Evolutionary conservation across 1,140 invertebrate genomes (phyloP).

Genomic region (Aethina tumida): DNA sequence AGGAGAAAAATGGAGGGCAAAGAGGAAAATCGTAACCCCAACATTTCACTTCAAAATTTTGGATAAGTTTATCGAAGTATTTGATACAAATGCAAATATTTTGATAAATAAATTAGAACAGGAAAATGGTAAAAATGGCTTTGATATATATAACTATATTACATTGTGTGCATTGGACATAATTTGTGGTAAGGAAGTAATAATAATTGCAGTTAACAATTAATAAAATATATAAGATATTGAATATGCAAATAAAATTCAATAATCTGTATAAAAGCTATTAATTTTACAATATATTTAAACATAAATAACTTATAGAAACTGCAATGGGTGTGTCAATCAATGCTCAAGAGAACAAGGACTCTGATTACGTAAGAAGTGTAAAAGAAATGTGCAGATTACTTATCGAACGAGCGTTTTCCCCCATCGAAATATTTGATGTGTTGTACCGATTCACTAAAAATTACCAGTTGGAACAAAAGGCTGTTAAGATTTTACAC

Average conservation of each 20-base stretch:
- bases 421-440: conserved; percentile 28
- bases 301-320: conserved; percentile 37
- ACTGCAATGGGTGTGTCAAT: conserved; percentile 59
- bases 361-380: conserved; percentile 66
- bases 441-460: conserved; percentile 19
- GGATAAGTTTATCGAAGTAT: conserved; percentile 63
- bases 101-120: conserved; percentile 45
- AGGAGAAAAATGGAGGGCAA: conserved; percentile 44
- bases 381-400: conserved; percentile 46
- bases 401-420: conserved; percentile 33
- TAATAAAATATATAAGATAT: background rate
- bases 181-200: conserved; percentile 52
- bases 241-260: background rate
- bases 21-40: conserved; percentile 63
- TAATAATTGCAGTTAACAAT: background rate
- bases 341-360: conserved; percentile 53
- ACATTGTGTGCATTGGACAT: conserved; percentile 60
- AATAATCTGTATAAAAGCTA: conserved; percentile 1
- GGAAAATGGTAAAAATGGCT: conserved; percentile 36
- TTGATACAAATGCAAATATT: conserved; percentile 54
- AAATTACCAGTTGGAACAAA: conserved; percentile 32
- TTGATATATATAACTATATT: conserved; percentile 54
- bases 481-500: conserved; percentile 52
- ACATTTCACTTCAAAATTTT: conserved; percentile 78
- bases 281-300: conserved; percentile 1